Conservation (phyloP, 2,888 invertebrate species). For the Rhagophthalmus giganteus region DNA sequence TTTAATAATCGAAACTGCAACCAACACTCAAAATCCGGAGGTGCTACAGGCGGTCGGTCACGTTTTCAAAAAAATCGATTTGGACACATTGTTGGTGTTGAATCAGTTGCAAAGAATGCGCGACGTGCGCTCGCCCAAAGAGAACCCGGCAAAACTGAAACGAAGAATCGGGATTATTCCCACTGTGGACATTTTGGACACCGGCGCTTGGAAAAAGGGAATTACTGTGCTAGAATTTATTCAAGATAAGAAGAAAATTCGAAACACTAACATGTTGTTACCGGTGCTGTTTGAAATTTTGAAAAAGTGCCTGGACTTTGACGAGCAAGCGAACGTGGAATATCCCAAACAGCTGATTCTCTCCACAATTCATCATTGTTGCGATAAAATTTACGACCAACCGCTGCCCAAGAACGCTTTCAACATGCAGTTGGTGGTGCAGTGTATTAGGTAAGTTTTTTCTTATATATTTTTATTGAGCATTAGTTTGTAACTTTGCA, state of each 20-base stretch:
- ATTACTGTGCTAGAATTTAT: slow-evolving; percentile 79
- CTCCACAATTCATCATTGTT: slow-evolving; percentile 74
- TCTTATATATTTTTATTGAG: not conserved
- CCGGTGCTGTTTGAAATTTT: slow-evolving; percentile 76
- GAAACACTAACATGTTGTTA: slow-evolving; percentile 68
- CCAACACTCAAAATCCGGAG: slow-evolving; percentile 63
- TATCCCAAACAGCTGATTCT: slow-evolving; percentile 87
- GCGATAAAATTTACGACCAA: slow-evolving; percentile 61
- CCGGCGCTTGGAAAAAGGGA: slow-evolving; percentile 76
- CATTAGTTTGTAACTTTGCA: not conserved
- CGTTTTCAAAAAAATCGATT: slow-evolving; percentile 66
- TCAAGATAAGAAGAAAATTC: slow-evolving; percentile 81
- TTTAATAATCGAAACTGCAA: slow-evolving; percentile 60
- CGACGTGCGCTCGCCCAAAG: slow-evolving; percentile 56
- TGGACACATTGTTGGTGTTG: slow-evolving; percentile 65
- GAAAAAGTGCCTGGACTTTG: slow-evolving; percentile 76
- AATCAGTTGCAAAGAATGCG: slow-evolving; percentile 65
- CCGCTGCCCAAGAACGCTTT: slow-evolving; percentile 58
- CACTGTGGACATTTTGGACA: slow-evolving; percentile 65
- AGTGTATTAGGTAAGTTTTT: slow-evolving; percentile 69
- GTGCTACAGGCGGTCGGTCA: slow-evolving; percentile 65
- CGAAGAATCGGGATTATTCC: slow-evolving; percentile 56
- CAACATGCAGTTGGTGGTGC: slow-evolving; percentile 79
- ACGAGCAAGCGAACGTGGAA: slow-evolving; percentile 80
- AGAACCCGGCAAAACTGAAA: slow-evolving; percentile 51